Base-by-base conservation (phyloP, 2,888 invertebrate genomes). In the Apodemia zela region DNA sequence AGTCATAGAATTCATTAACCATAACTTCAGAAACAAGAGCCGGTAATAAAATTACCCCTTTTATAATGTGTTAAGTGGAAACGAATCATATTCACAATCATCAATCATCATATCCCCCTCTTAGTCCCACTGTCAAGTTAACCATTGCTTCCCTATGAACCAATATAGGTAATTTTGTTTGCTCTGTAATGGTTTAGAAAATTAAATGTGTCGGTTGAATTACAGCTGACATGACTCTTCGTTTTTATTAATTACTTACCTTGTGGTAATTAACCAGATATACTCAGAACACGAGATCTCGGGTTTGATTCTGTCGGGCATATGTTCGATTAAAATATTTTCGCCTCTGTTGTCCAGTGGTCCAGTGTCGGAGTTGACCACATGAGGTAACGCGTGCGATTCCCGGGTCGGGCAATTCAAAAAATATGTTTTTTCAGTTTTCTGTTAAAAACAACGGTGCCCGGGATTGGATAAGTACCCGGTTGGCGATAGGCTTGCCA, bases 31-130 rank as follows among this genome's bases (percentile, higher is more conserved):
- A 77, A 86, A 84, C 86, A 84, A 79, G 79, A 81, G 84, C 76
- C 77, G 80, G 83, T 80, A 84, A 88, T 88, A 85, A 87, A 89
- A 89, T 87, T 85, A 87, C 88, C 89, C 88, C 86, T 85, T 42
- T 85, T 84, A 85, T 82, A 80, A 83, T 81, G 86, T 85, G 88
- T 85, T 89, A 89, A 90, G 89, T 91, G 89, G 89, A 85, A 85
- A 82, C 81, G 87, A 87, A 89, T 89, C 85, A 84, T 86, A 85
- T 85, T 77, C 81, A 38, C 42, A 77, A 86, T 85, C 89, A 91
- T 91, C 83, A 90, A 91, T 91, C 90, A 90, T 89, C 82, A 86
- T 87, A 79, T 77, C 77, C 79, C 83, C 84, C 83, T 33, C 33
- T 79, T 80, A 78, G 69, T 71, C 66, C 64, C 73, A 71, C 72